Evolutionary conservation across 2,888 invertebrate species (phyloP), one percentile per base, ranked within the genome.

Genomic region (Spilosoma lubricipeda): DNA sequence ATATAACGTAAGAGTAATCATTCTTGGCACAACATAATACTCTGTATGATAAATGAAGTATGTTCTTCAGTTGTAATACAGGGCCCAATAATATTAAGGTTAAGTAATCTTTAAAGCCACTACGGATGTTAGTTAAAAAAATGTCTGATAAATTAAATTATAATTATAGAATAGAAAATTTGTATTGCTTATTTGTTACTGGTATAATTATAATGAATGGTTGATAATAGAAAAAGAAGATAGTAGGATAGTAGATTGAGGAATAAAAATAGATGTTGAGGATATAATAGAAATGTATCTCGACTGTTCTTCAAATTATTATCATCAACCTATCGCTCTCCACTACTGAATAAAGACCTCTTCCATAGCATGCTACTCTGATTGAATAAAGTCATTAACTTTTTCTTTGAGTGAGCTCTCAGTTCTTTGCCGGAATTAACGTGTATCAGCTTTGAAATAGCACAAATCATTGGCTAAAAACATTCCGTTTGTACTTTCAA

Each of bases 401-500:
- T n/a, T 56, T 9, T 56, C 9, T n/a, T 20, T 7, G 20, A 7
- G 48, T 0, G 20, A 48, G 8, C 23, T n/a, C 8, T n/a, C n/a
- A 56, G 9, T 23, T 23, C 13, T 59, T 33, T 20, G 18, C 33
- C 18, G 5, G 20, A 11, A 65, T 64, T 7, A 30, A 64, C 30
- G 4, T 23, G 11, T 33, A 36, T 65, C 65, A 64, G 64, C 36
- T 65, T 65, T 64, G 23, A 33, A 36, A 65, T 20, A 36, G 3
- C 9, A n/a, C 20, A 13, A 36, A 23, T 2, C 0, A 20, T 39
- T 23, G 23, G 36, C 8, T 63, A 59, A 64, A 36, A 65, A 71
- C 64, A 48, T 73, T 70, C 23, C 30, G 66, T 59, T 69, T 64
- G 72, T 71, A 71, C 67, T 65, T 76, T 73, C 59, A 11, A 67